phyloP scores from a whole-genome alignment of 2,888 invertebrate species.

The Octodonta nipae region DNA sequence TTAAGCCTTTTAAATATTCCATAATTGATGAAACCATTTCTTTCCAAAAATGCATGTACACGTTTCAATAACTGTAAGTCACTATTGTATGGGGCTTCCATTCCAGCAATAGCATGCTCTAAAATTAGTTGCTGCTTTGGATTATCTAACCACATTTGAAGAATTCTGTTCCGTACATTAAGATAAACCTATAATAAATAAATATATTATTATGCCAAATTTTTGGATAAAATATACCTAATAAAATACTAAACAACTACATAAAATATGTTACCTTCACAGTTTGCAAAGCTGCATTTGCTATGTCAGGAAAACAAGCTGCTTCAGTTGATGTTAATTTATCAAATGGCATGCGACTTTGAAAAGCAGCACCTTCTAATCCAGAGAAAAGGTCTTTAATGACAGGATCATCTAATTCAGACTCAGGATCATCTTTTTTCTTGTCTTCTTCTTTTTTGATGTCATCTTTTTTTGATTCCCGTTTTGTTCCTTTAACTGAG shows the following conservation, averaged over 20 bases:
- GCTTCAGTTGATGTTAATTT: conserved; percentile 90
- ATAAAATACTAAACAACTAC: too few species aligned
- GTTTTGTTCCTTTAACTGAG: conserved; percentile 37
- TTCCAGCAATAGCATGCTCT: conserved; percentile 65
- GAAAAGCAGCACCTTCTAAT: conserved; percentile 85
- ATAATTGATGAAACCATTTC: conserved; percentile 95
- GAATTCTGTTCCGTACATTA: conserved; percentile 61
- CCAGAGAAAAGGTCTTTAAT: conserved; percentile 39
- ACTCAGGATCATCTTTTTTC: conserved; percentile 49
- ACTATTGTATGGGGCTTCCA: conserved; percentile 86
- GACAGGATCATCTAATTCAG: conserved; percentile 53
- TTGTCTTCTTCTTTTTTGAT: conserved; percentile 37
- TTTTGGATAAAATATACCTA: too few species aligned
- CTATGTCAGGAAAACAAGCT: conserved; percentile 84
- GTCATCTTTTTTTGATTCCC: conserved; percentile 33
- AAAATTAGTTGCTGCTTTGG: conserved; percentile 81
- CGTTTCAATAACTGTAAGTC: conserved; percentile 72
- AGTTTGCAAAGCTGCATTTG: conserved; percentile 65
- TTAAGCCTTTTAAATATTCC: conserved; percentile 84
- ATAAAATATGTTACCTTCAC: conserved; percentile 66
- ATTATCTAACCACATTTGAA: conserved; percentile 88
- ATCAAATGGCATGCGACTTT: conserved; percentile 85
- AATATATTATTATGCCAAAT: background rate
- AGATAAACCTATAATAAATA: conserved; percentile 45
- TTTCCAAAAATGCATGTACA: conserved; percentile 80